Percentiles rank a stretch among this genome's conserved stretches.
Conservation (phyloP, 2,888 invertebrate species). For the Acanthosepion pharaonis region DNA sequence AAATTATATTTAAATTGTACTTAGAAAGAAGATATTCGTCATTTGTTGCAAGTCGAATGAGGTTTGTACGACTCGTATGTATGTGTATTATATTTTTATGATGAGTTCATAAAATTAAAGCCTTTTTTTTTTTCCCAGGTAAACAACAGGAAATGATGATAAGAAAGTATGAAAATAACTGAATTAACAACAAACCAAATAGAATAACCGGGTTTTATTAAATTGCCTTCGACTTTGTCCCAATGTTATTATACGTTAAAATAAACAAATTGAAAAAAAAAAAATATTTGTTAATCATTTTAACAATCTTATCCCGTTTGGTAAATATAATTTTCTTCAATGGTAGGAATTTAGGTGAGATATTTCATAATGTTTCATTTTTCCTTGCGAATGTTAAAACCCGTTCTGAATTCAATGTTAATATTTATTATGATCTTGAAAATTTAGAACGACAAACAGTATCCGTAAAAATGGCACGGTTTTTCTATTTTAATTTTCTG, state of each 20-base stretch:
- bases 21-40: too few relatives aligned
- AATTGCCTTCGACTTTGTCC: background rate
- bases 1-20: too few relatives aligned
- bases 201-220: background rate
- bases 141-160: background rate
- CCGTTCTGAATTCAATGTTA: too few relatives aligned
- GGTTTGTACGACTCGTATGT: too few relatives aligned
- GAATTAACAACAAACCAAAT: background rate
- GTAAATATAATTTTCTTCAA: background rate
- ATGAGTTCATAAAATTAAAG: too few relatives aligned
- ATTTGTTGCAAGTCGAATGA: too few relatives aligned
- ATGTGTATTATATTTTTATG: too few relatives aligned
- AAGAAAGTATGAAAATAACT: background rate
- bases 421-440: too few relatives aligned
- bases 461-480: too few relatives aligned
- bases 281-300: background rate
- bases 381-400: background rate
- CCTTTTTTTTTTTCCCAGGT: too few relatives aligned
- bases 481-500: too few relatives aligned
- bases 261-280: background rate
- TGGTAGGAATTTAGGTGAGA: background rate
- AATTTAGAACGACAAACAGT: too few relatives aligned
- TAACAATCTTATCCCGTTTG: background rate
- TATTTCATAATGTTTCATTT: background rate
- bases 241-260: background rate